Conservation (phyloP, 2,888 invertebrate genomes). For the Lasioglossum villosulum region DNA sequence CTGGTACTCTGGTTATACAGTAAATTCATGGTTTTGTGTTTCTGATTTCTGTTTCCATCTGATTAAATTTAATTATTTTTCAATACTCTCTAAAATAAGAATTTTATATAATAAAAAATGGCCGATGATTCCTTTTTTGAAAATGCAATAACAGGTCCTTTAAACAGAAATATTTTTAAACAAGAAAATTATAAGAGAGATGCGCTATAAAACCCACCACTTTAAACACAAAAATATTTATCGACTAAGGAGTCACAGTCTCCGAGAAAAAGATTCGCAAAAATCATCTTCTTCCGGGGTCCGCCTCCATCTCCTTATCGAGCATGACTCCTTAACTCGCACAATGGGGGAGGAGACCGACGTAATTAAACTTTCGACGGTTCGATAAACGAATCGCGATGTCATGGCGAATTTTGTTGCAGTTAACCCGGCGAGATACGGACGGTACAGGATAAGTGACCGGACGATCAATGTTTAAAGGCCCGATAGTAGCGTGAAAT, state of each 20-base stretch:
- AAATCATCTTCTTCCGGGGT: neutral
- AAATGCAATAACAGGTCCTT: neutral
- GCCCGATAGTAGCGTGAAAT: constrained; percentile 39
- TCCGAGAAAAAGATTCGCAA: neutral
- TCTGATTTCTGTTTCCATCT: neutral
- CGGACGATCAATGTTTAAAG: constrained; percentile 41
- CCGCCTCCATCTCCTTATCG: too few relatives aligned
- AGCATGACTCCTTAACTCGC: neutral
- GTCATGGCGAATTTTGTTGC: constrained; percentile 3
- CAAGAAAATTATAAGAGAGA: neutral
- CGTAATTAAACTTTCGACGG: neutral
- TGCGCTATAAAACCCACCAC: neutral
- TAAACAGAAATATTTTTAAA: neutral
- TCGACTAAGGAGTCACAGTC: neutral
- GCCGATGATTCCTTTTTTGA: neutral
- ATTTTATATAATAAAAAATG: neutral
- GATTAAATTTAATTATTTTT: neutral
- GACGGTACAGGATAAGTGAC: constrained; percentile 16
- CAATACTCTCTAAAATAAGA: neutral
- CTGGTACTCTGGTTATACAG: neutral
- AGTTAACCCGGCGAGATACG: constrained; percentile 17
- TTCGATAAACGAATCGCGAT: constrained; percentile 20
- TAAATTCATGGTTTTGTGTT: neutral
- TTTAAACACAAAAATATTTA: neutral
- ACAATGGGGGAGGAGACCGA: neutral